Conservation (phyloP, 2,888 invertebrate species). For the Gerris lacustris region DNA sequence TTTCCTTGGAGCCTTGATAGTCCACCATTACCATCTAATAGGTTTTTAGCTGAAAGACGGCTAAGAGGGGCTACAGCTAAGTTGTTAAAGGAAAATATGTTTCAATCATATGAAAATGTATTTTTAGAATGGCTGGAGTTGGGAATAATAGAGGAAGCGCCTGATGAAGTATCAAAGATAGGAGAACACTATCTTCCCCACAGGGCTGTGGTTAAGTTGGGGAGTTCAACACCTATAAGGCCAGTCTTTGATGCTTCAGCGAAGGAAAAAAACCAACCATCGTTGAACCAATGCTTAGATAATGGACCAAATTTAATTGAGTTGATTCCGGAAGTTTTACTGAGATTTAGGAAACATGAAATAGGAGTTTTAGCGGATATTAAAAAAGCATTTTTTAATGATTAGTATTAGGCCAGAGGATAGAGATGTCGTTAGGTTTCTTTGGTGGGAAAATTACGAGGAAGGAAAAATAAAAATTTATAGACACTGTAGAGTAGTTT, state of each 20-base stretch:
- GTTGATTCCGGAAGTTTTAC: background rate
- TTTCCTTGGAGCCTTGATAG: too few species aligned
- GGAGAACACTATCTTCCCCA: background rate
- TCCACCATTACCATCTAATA: too few species aligned
- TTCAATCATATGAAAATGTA: background rate
- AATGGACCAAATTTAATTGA: too few species aligned
- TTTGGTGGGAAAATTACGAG: background rate
- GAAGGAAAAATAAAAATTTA: constrained; percentile 10
- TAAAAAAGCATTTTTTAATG: background rate
- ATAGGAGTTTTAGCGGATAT: constrained; percentile 10
- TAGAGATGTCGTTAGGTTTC: constrained; percentile 7
- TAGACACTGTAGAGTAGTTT: constrained; percentile 11
- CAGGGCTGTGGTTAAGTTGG: background rate
- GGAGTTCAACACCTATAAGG: constrained; percentile 6
- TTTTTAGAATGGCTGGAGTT: background rate
- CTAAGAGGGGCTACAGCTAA: too few species aligned
- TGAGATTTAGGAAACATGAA: background rate
- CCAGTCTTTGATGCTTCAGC: constrained; percentile 16
- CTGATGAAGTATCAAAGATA: background rate
- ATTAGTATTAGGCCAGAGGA: constrained; percentile 12
- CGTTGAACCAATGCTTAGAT: constrained; percentile 8
- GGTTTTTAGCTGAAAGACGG: too few species aligned
- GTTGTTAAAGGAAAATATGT: background rate
- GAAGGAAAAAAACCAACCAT: constrained; percentile 5
- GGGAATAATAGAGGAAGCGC: background rate